phyloP scores from a whole-genome alignment of 2,113 vertebrate species.

The Apteryx owenii region DNA sequence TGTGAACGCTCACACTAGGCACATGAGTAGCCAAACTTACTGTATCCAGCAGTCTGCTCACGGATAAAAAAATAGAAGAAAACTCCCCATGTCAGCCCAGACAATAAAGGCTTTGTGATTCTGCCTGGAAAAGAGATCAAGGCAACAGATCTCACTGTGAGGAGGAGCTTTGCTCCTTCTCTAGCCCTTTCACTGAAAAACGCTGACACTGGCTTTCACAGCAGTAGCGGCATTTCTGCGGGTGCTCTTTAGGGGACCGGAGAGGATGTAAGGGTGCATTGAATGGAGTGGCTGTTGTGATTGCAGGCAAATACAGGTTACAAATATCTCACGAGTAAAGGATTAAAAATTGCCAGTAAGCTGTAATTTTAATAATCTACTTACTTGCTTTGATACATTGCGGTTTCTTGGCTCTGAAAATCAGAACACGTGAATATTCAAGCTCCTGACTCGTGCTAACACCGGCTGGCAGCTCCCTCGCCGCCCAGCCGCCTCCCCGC shows the following conservation, averaged over 20 bases:
- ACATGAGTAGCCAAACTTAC: accelerated
- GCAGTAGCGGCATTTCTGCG: background rate
- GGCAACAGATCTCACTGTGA: accelerated
- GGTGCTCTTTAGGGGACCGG: background rate
- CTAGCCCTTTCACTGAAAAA: background rate
- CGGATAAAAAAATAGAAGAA: accelerated
- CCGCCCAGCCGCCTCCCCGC: too few relatives aligned
- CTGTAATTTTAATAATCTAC: background rate
- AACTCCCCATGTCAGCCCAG: background rate
- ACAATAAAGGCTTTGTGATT: too few relatives aligned
- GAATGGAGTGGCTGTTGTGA: background rate
- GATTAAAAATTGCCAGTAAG: background rate
- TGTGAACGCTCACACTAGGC: background rate
- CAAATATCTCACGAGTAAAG: too few relatives aligned
- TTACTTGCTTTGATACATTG: too few relatives aligned
- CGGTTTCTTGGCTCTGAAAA: background rate
- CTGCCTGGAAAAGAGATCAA: accelerated
- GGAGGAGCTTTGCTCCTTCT: accelerated
- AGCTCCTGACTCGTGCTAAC: too few relatives aligned
- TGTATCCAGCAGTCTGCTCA: background rate
- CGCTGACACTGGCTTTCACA: background rate
- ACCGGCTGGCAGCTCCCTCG: too few relatives aligned
- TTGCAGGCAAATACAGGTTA: background rate
- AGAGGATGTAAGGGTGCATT: background rate
- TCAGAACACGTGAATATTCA: too few relatives aligned